These are phyloP conservation scores for Isoperla grammatica DNA, from an alignment of 2,888 invertebrate genomes.

Conservation along the genomic window DNA sequence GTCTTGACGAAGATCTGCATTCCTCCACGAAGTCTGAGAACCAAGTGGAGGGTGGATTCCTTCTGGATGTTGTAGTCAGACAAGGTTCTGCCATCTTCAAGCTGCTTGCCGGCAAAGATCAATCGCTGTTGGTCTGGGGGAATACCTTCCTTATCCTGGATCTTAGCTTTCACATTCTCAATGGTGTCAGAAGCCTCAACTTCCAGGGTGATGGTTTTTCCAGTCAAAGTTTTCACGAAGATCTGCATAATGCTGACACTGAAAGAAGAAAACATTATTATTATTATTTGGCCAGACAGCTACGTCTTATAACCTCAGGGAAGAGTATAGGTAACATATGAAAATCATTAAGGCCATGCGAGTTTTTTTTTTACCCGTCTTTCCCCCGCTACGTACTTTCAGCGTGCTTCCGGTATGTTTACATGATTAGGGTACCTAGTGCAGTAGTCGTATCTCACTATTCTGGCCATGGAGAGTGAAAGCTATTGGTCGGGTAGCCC, in stretches of 20 bases:
- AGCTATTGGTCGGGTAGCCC: no score
- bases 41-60: constrained; percentile 47
- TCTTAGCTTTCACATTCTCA: constrained; percentile 48
- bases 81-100: constrained; percentile 62
- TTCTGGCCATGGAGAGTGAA: no score
- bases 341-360: no score
- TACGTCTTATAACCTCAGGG: no score
- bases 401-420: no score
- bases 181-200: constrained; percentile 52
- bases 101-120: constrained; percentile 84
- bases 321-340: no score
- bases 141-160: constrained; percentile 45
- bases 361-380: no score
- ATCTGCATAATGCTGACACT: constrained; percentile 46
- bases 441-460: no score
- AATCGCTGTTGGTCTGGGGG: constrained; percentile 47
- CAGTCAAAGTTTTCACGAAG: constrained; percentile 46
- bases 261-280: background rate
- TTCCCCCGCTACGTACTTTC: no score
- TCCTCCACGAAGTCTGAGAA: constrained; percentile 51
- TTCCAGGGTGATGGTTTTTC: constrained; percentile 49
- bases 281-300: no score
- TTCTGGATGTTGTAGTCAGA: constrained; percentile 55
- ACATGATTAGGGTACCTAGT: no score
- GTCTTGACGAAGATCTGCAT: constrained; percentile 57